Evolutionary conservation across 2,113 vertebrate genomes (phyloP).

Genomic region (human (Homo sapiens)): GRCh38 chr3:17873501-17874000

Average conservation of each 20-base stretch:
- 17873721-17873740: conserved; percentile 79
- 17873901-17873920: conserved; percentile 84
- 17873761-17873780: conserved; percentile 83
- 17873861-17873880: conserved; percentile 83
- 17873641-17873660: conserved; percentile 68
- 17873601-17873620: conserved; percentile 30
- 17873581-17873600: not conserved
- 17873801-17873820: conserved; percentile 83
- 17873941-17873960: conserved; percentile 82
- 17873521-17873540: not conserved
- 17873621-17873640: conserved; percentile 42
- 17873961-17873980: conserved; percentile 84
- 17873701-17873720: conserved; percentile 77
- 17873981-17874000: conserved; percentile 80
- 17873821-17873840: conserved; percentile 84
- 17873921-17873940: conserved; percentile 82
- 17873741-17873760: conserved; percentile 82
- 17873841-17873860: conserved; percentile 83
- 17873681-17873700: conserved; percentile 66
- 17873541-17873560: not conserved
- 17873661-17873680: conserved; percentile 53
- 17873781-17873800: conserved; percentile 84
- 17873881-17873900: conserved; percentile 83
- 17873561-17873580: conserved; percentile 24
- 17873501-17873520: not conserved